These are phyloP conservation scores for Subacronicta megacephala DNA, from an alignment of 2,888 invertebrate species.

Conservation along the genomic window DNA sequence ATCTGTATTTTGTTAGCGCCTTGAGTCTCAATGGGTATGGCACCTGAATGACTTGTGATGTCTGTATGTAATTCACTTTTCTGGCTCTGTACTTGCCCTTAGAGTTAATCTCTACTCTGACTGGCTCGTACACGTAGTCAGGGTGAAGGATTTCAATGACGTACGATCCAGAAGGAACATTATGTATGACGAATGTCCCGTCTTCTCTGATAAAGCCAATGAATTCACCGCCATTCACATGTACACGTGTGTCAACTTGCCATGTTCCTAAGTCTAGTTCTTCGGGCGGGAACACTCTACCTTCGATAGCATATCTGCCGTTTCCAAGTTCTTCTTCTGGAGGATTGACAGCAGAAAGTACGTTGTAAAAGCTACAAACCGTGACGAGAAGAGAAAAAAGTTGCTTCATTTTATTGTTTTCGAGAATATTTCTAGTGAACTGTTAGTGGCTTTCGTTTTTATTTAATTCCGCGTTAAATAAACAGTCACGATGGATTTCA, in stretches of 20 bases:
- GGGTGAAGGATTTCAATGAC: conserved; percentile 97
- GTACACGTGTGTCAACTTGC: conserved; percentile 93
- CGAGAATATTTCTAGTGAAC: neutral
- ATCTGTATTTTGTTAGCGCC: conserved; percentile 94
- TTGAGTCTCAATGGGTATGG: conserved; percentile 98
- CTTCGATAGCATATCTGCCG: conserved; percentile 94
- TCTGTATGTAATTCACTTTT: conserved; percentile 98
- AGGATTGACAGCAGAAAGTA: conserved; percentile 66
- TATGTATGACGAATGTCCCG: conserved; percentile 96
- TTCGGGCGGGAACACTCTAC: conserved; percentile 94
- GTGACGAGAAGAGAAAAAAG: conserved; percentile 34
- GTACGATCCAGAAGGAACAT: conserved; percentile 97
- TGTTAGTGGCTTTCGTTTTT: conserved; percentile 7
- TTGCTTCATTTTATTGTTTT: conserved; percentile 41
- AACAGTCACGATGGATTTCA: conserved; percentile 40
- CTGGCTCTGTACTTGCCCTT: conserved; percentile 99
- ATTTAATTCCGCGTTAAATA: conserved; percentile 25
- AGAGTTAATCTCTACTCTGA: conserved; percentile 98
- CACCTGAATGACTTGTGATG: conserved; percentile 96
- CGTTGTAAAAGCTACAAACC: conserved; percentile 51
- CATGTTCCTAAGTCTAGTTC: conserved; percentile 90
- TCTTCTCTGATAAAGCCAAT: conserved; percentile 97
- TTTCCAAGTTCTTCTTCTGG: conserved; percentile 80
- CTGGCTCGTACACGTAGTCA: conserved; percentile 97
- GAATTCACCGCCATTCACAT: conserved; percentile 97